Evolutionary conservation across 2,797 vertebrate genomes (phyloP).

Genomic region (Pipistrellus nathusii): DNA sequence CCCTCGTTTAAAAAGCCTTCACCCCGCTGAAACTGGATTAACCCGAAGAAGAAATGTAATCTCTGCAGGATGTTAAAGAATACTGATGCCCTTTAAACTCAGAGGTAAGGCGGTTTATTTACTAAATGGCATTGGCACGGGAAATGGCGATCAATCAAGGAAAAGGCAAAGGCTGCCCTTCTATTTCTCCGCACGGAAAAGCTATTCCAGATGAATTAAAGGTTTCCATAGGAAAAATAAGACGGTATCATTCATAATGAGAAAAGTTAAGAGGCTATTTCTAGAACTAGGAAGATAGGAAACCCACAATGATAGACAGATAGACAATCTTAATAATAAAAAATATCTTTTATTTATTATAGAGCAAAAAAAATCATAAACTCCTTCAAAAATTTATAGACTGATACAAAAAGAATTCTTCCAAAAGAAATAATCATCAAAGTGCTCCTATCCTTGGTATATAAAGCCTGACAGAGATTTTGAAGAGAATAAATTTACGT

Average conservation of each 20-base stretch:
- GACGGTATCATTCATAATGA: neutral
- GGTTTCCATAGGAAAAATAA: constrained; percentile 13
- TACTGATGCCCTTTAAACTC: constrained; percentile 69
- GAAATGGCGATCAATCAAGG: constrained; percentile 47
- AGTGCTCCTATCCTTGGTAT: neutral
- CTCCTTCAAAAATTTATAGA: neutral
- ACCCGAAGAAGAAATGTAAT: constrained; percentile 68
- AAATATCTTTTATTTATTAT: neutral
- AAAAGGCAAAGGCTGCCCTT: constrained; percentile 17
- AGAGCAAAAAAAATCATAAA: neutral
- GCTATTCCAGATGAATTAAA: constrained; percentile 27
- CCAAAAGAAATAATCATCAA: neutral
- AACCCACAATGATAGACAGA: neutral
- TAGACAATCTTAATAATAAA: neutral
- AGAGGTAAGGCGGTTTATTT: constrained; percentile 45
- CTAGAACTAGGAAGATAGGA: neutral
- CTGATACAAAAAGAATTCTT: neutral
- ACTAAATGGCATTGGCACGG: constrained; percentile 61
- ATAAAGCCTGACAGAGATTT: neutral
- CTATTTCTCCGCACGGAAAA: neutral
- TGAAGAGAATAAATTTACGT: too few species aligned
- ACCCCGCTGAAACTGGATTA: constrained; percentile 74
- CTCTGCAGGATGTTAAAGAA: constrained; percentile 73
- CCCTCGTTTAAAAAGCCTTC: constrained; percentile 76
- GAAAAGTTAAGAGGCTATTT: neutral